Conservation (phyloP, 2,888 invertebrate genomes). For the Microctonus aethiopoides region DNA sequence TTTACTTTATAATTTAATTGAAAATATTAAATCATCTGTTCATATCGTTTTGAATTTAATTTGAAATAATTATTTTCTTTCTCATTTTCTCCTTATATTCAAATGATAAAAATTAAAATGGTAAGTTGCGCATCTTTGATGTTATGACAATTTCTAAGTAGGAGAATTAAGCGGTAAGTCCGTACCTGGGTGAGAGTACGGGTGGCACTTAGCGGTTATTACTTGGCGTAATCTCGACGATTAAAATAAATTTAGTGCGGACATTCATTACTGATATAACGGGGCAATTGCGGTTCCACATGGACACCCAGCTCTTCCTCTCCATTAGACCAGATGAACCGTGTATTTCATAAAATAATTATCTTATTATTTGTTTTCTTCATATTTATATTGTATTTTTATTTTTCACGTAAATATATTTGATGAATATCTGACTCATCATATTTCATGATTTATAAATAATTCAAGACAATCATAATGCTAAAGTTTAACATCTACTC, state of each 20-base stretch:
- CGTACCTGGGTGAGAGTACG: constrained; percentile 32
- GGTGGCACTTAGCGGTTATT: constrained; percentile 60
- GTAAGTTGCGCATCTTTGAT: constrained; percentile 6
- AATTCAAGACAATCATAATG: background rate
- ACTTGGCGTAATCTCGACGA: constrained; percentile 59
- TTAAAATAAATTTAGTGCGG: constrained; percentile 61
- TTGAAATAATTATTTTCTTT: too few relatives aligned
- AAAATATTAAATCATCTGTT: too few relatives aligned
- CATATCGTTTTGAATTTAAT: too few relatives aligned
- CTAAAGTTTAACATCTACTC: background rate
- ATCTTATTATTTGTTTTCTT: constrained; percentile 19
- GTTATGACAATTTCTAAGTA: constrained; percentile 18
- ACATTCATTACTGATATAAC: constrained; percentile 56
- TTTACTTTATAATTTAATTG: too few relatives aligned
- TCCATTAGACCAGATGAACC: constrained; percentile 5
- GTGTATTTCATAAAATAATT: constrained; percentile 2
- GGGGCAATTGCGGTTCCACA: constrained; percentile 16
- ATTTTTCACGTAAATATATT: background rate
- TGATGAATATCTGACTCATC: background rate
- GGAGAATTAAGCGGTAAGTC: constrained; percentile 21
- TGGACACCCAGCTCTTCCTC: constrained; percentile 19
- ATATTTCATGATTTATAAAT: background rate
- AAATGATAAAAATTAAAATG: background rate
- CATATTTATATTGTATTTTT: background rate
- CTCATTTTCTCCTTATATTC: background rate